These are phyloP conservation scores for Reticulitermes lucifugus DNA, from an alignment of 2,888 invertebrate genomes.

Conservation along the genomic window DNA sequence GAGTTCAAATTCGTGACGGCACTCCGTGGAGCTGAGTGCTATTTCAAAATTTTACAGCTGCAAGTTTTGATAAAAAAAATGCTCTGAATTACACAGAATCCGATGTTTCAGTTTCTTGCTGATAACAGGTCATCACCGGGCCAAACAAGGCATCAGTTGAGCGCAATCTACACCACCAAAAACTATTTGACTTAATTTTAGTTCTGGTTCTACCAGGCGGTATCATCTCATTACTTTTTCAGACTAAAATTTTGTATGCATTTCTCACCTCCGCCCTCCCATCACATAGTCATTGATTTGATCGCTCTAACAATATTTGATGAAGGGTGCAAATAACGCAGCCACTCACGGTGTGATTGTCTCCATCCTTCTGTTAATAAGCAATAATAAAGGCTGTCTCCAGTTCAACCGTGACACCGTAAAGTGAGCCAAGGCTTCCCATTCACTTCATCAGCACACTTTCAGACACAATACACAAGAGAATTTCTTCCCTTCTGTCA, in stretches of 20 bases:
- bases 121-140: background rate
- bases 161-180: background rate
- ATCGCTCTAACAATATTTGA: background rate
- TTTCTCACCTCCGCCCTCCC: background rate
- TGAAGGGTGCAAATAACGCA: background rate
- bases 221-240: background rate
- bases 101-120: background rate
- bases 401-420: too few relatives aligned
- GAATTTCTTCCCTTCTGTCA: conserved; percentile 4
- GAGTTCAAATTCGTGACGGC: too few relatives aligned
- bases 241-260: background rate
- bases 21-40: too few relatives aligned
- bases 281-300: background rate
- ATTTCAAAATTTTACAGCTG: too few relatives aligned
- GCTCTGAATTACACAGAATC: background rate
- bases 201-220: background rate
- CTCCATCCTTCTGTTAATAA: background rate
- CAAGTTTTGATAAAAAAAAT: background rate
- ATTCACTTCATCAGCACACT: background rate
- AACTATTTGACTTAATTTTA: background rate
- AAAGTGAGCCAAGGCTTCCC: background rate
- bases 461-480: background rate
- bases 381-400: background rate
- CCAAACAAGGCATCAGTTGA: background rate
- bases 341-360: background rate